Evolutionary conservation across 2,888 invertebrate genomes (phyloP).

Genomic region (Drosophila subsilvestris): DNA sequence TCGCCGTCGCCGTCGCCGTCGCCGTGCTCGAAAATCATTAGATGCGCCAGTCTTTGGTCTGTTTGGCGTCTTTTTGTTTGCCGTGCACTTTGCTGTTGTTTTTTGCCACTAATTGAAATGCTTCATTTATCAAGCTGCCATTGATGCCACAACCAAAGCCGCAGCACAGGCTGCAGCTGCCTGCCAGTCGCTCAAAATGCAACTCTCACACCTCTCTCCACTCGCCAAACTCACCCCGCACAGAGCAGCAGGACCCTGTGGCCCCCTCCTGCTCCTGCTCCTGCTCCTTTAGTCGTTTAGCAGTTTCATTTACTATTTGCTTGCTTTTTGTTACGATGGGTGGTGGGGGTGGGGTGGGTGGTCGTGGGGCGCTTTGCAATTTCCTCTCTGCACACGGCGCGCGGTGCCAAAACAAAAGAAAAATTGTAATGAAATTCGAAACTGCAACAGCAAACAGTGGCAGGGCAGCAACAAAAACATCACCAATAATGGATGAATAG

Average conservation of each 20-base stretch:
- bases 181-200: constrained; percentile 43
- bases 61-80: constrained; percentile 18
- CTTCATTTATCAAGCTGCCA: constrained; percentile 66
- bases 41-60: constrained; percentile 27
- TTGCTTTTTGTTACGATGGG: constrained; percentile 29
- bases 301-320: constrained; percentile 49
- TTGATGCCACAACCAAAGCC: constrained; percentile 47
- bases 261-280: too few relatives aligned
- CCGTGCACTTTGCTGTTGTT: constrained; percentile 23
- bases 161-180: constrained; percentile 38
- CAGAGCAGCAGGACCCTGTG: neutral
- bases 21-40: constrained; percentile 42
- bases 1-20: too few relatives aligned
- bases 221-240: too few relatives aligned
- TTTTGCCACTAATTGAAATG: constrained; percentile 69
- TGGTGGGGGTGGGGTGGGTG: neutral
- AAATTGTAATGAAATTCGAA: constrained; percentile 72
- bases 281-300: constrained; percentile 31
- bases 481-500: constrained; percentile 43
- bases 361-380: constrained; percentile 33
- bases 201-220: constrained; percentile 19
- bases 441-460: constrained; percentile 47
- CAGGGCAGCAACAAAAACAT: constrained; percentile 23
- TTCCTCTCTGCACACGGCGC: constrained; percentile 52
- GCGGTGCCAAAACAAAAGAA: constrained; percentile 58